Evolutionary conservation across 2,113 vertebrate species (phyloP).

Genomic region (Neoarius graeffei): DNA sequence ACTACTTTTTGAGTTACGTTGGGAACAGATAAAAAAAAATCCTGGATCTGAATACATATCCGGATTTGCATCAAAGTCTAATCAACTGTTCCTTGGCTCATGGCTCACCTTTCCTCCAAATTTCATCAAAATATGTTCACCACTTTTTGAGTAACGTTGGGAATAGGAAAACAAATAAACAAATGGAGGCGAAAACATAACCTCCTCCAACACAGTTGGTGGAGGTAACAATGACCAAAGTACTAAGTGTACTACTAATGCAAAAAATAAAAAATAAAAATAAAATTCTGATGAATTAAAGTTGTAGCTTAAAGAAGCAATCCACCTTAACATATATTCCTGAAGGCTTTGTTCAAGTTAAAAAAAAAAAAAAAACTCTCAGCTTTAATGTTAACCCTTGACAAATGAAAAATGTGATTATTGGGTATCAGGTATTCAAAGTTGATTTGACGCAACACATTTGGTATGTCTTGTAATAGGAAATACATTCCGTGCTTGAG

Average conservation of each 20-base stretch:
- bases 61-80: no score
- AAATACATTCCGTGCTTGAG: neutral
- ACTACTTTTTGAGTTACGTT: no score
- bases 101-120: no score
- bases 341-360: neutral
- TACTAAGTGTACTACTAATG: neutral
- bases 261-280: neutral
- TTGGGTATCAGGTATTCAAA: no score
- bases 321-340: neutral
- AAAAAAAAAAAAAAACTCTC: neutral
- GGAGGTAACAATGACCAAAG: neutral
- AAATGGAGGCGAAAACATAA: no score
- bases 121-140: no score
- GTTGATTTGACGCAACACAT: neutral
- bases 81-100: no score
- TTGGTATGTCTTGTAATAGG: neutral
- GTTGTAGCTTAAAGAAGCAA: neutral
- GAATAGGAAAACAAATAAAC: no score
- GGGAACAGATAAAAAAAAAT: no score
- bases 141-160: no score
- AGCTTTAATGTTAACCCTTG: neutral
- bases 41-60: no score
- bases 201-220: no score
- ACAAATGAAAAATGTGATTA: neutral
- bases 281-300: constrained; percentile 43